These are phyloP conservation scores for Passer montanus DNA, from an alignment of 2,113 vertebrate species.

Conservation along the genomic window DNA sequence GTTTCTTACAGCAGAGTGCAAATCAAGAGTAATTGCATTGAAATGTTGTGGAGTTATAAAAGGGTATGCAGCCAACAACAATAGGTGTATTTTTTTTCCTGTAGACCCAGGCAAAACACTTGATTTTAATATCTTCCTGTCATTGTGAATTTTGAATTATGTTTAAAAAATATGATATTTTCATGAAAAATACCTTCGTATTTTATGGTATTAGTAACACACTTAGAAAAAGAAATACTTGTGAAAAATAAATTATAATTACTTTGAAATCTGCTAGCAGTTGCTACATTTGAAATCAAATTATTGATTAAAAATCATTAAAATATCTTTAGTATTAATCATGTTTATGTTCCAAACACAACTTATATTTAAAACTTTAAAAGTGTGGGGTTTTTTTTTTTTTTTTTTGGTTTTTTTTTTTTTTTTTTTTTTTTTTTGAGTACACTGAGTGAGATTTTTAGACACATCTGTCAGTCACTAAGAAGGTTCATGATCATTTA, in stretches of 20 bases:
- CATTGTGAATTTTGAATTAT: neutral
- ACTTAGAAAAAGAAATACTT: neutral
- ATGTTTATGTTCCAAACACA: neutral
- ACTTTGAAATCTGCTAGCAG: neutral
- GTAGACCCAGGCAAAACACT: neutral
- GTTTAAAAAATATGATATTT: neutral
- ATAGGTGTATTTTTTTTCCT: neutral
- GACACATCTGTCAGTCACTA: neutral
- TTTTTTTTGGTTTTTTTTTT: neutral
- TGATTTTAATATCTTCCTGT: neutral
- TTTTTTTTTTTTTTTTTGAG: neutral
- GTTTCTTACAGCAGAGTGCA: neutral
- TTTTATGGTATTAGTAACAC: neutral
- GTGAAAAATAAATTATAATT: neutral
- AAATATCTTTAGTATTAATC: neutral
- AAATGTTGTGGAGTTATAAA: conserved; percentile 21
- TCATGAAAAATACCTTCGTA: neutral
- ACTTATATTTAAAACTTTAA: neutral
- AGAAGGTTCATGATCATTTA: neutral
- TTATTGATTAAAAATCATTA: neutral
- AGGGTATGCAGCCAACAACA: neutral
- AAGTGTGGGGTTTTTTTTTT: accelerated
- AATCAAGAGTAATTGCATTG: conserved; percentile 29
- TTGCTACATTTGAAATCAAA: neutral
- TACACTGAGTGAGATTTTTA: neutral